Percentiles rank a stretch among this genome's conserved stretches.
phyloP scores from a whole-genome alignment of 2,888 invertebrate genomes.

The Polymixis lichenea region DNA sequence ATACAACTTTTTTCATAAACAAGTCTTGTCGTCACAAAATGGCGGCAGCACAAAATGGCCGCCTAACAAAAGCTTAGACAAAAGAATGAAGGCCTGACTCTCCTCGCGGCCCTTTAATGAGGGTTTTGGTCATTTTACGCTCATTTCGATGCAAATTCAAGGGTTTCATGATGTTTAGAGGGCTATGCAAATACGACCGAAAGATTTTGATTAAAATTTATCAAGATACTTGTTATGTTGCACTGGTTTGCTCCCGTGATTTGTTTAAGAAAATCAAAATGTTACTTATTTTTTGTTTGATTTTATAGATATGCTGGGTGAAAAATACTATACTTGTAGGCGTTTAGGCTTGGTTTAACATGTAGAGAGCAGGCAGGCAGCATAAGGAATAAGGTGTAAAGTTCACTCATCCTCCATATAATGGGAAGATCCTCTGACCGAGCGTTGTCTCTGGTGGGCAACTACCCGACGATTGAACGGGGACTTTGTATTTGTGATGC shows the following conservation, averaged over 20 bases:
- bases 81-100: constrained; percentile 83
- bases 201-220: constrained; percentile 89
- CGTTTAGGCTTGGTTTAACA: neutral
- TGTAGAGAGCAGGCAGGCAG: too few species aligned
- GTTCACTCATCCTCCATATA: too few species aligned
- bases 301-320: neutral
- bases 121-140: constrained; percentile 86
- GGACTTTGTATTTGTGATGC: too few species aligned
- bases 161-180: constrained; percentile 85
- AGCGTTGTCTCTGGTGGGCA: too few species aligned
- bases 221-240: constrained; percentile 69
- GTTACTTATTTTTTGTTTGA: neutral
- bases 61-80: constrained; percentile 81
- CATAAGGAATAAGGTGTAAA: too few species aligned
- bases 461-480: too few species aligned
- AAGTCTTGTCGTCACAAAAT: constrained; percentile 80
- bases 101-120: constrained; percentile 83
- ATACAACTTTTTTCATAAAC: constrained; percentile 78
- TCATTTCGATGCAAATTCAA: constrained; percentile 89
- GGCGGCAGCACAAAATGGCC: constrained; percentile 78
- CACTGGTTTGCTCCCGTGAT: constrained; percentile 38
- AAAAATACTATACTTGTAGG: neutral
- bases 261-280: neutral
- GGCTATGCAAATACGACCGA: constrained; percentile 85
- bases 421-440: too few species aligned